phyloP scores from a whole-genome alignment of 2,797 vertebrate genomes.

The Pseudopleuronectes americanus region DNA sequence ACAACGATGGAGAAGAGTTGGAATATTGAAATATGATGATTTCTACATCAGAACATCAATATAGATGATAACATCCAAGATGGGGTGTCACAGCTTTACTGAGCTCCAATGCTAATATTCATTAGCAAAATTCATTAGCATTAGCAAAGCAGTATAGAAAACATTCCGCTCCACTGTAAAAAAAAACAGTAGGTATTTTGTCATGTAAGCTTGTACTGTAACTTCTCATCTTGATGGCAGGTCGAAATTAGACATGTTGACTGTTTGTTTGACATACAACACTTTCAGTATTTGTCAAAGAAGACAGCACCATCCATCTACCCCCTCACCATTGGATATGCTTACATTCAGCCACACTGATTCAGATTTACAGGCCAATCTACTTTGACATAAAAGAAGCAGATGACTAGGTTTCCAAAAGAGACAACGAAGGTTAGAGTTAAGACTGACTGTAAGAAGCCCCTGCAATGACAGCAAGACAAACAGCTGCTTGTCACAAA shows the following conservation, averaged over 20 bases:
- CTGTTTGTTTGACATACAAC: not conserved
- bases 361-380: conserved; percentile 24
- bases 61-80: too few relatives aligned
- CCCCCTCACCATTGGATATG: not conserved
- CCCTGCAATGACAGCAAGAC: conserved; percentile 3
- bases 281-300: not conserved
- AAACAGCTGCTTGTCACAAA: conserved; percentile 20
- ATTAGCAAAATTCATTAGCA: too few relatives aligned
- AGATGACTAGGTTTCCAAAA: conserved; percentile 15
- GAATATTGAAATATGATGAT: too few relatives aligned
- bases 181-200: not conserved
- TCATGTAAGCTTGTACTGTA: not conserved
- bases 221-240: not conserved
- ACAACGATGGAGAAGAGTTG: too few relatives aligned
- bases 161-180: too few relatives aligned
- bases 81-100: too few relatives aligned
- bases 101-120: too few relatives aligned
- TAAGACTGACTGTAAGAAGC: conserved; percentile 20
- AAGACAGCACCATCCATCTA: not conserved
- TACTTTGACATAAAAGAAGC: conserved; percentile 3
- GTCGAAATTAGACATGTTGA: not conserved
- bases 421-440: conserved; percentile 6
- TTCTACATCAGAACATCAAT: too few relatives aligned
- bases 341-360: conserved; percentile 13
- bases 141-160: too few relatives aligned